These are phyloP conservation scores for Pangasius djambal DNA, from an alignment of 2,797 vertebrate species.

Conservation along the genomic window DNA sequence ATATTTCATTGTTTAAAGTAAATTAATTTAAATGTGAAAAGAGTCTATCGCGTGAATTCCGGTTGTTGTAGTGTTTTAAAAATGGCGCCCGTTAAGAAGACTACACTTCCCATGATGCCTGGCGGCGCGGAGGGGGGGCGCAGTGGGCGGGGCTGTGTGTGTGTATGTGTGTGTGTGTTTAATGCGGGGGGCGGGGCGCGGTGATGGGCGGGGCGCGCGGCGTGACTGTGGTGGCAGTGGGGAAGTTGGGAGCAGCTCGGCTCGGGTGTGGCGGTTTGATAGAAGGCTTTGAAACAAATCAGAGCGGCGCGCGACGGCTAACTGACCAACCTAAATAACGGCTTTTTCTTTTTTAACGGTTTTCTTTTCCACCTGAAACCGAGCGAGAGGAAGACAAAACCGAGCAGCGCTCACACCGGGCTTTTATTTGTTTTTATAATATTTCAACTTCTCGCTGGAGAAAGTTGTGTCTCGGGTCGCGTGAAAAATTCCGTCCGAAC, in stretches of 20 bases:
- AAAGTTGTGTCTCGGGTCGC: not conserved
- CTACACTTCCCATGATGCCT: slow-evolving; percentile 71
- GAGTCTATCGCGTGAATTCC: not conserved
- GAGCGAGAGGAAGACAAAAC: too few relatives aligned
- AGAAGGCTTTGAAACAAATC: slow-evolving; percentile 68
- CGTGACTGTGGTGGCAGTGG: slow-evolving; percentile 61
- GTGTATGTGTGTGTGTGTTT: too few relatives aligned
- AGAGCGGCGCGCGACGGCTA: slow-evolving; percentile 61
- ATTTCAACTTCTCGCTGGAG: not conserved
- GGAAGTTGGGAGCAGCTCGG: slow-evolving; percentile 71
- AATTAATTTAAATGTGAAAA: not conserved
- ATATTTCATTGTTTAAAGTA: not conserved
- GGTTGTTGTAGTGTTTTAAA: not conserved
- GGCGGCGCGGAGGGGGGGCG: slow-evolving; percentile 46
- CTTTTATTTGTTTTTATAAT: too few relatives aligned
- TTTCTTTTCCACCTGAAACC: not conserved
- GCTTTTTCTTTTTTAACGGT: not conserved
- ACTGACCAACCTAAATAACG: not conserved
- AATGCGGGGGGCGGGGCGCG: too few relatives aligned
- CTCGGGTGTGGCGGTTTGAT: slow-evolving; percentile 76
- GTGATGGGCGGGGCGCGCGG: slow-evolving; percentile 44
- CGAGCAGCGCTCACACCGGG: not conserved
- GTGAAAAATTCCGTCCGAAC: slow-evolving; percentile 27
- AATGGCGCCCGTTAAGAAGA: slow-evolving; percentile 11
- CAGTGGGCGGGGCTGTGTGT: slow-evolving; percentile 50